A percentile compares a stretch with the other conserved stretches of the same genome.
Conservation (phyloP, 2,888 invertebrate species). For the Drosophila pullipes region DNA sequence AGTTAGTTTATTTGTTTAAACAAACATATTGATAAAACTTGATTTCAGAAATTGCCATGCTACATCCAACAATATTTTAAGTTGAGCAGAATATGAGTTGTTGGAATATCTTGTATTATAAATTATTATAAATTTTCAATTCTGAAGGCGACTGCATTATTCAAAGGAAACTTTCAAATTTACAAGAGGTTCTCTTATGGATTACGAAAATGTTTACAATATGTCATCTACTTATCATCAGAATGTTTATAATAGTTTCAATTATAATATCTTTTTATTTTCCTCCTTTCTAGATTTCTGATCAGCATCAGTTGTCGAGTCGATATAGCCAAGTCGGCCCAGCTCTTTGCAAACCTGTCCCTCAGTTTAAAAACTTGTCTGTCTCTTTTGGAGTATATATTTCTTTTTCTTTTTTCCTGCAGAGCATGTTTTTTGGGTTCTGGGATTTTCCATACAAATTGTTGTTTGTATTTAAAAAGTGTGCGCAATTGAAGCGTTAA, state of each 20-base stretch:
- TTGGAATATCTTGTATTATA: not conserved
- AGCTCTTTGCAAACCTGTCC: not conserved
- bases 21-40: not conserved
- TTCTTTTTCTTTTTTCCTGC: not conserved
- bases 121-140: too few species aligned
- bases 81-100: not conserved
- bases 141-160: not conserved
- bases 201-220: too few species aligned
- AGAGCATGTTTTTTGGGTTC: too few species aligned
- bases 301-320: not conserved
- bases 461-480: slow-evolving; percentile 2
- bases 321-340: not conserved
- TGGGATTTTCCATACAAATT: not conserved
- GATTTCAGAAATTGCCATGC: not conserved
- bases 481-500: slow-evolving; percentile 11
- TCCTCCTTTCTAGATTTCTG: not conserved
- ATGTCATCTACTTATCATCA: too few species aligned
- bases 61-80: not conserved
- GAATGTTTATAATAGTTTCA: not conserved
- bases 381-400: rapidly evolving
- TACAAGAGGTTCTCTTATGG: not conserved
- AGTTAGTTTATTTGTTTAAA: not conserved
- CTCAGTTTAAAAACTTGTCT: not conserved
- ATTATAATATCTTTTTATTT: not conserved
- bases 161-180: not conserved